Conservation (phyloP, 2,888 invertebrate species). For the Tachina fera region DNA sequence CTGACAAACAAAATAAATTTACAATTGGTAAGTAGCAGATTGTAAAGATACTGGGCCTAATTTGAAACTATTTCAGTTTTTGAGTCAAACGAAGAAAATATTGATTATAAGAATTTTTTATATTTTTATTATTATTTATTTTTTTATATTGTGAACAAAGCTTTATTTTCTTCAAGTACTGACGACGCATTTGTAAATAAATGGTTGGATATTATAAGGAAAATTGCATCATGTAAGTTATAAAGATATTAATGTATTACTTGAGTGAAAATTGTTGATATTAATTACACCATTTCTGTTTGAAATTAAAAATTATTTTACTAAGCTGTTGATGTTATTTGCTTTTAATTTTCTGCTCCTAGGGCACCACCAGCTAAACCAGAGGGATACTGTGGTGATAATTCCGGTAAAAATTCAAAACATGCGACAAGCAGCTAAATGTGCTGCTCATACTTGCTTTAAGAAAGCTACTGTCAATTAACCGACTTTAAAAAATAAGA, state of each 20-base stretch:
- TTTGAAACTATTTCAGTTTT: conserved; percentile 11
- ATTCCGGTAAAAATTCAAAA: too few relatives aligned
- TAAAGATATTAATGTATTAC: background rate
- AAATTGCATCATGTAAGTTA: background rate
- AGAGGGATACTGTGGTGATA: too few relatives aligned
- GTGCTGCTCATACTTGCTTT: too few relatives aligned
- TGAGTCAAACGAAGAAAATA: conserved; percentile 10
- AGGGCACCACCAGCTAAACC: too few relatives aligned
- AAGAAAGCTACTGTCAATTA: too few relatives aligned
- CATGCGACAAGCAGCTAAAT: too few relatives aligned
- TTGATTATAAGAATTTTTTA: conserved; percentile 14
- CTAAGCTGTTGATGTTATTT: too few relatives aligned
- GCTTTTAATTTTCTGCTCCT: too few relatives aligned
- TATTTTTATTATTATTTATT: too few relatives aligned
- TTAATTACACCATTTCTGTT: conserved; percentile 23
- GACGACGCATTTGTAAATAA: background rate
- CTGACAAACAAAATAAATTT: conserved; percentile 12
- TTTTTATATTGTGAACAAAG: background rate
- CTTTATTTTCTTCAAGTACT: background rate
- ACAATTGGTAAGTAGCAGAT: conserved; percentile 52
- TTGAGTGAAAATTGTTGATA: background rate
- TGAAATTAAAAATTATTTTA: background rate
- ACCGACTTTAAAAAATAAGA: too few relatives aligned
- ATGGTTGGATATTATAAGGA: background rate
- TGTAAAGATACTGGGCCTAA: conserved; percentile 26